phyloP scores from a whole-genome alignment of 2,113 vertebrate species.

The Hyperopisus bebe region DNA sequence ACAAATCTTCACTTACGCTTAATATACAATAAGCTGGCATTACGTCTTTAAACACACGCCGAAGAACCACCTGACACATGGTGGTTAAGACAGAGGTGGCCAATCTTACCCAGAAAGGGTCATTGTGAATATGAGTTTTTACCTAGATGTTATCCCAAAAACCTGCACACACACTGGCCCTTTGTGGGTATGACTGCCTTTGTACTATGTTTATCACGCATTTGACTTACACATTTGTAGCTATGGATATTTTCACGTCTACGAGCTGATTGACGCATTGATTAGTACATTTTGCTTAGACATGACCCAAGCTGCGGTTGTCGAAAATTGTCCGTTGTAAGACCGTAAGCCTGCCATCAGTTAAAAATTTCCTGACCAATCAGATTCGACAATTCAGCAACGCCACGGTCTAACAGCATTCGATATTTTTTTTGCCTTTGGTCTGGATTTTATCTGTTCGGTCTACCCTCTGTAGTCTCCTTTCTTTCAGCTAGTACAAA shows the following conservation, averaged over 20 bases:
- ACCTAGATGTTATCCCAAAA: not conserved
- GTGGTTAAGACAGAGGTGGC: not conserved
- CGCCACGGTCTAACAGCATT: not conserved
- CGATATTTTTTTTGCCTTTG: not conserved
- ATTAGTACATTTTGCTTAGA: not conserved
- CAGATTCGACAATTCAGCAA: not conserved
- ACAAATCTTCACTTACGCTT: not conserved
- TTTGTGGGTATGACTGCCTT: not conserved
- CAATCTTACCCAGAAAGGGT: not conserved
- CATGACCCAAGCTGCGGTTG: not conserved
- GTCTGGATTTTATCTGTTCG: not conserved
- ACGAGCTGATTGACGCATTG: not conserved
- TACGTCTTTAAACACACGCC: not conserved
- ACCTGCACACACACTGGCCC: not conserved
- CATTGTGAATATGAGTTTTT: not conserved
- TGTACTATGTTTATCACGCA: not conserved
- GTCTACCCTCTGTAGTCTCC: not conserved
- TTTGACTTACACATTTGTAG: not conserved
- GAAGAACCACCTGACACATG: not conserved
- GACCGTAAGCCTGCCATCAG: not conserved
- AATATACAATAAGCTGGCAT: not conserved
- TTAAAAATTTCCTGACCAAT: not conserved
- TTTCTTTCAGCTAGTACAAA: not conserved
- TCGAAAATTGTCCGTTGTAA: not conserved
- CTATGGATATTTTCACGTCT: not conserved